Evolutionary conservation across 2,113 vertebrate species (phyloP).

Genomic region (Pelmatolapia mariae): DNA sequence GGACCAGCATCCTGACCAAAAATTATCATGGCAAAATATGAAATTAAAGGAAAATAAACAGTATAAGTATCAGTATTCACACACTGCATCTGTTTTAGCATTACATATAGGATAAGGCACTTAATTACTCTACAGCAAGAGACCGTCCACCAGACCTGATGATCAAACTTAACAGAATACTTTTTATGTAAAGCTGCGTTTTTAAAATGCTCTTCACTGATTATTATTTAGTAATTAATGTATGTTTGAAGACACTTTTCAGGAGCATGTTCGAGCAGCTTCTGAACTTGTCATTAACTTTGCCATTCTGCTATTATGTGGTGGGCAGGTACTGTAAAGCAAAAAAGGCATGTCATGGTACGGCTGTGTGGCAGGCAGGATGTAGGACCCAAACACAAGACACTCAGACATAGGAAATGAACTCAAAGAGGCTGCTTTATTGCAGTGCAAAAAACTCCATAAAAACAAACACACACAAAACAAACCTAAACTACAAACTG

Average conservation of each 20-base stretch:
- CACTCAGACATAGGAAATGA: neutral
- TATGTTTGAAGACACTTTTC: neutral
- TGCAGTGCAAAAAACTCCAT: neutral
- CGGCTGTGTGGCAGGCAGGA: neutral
- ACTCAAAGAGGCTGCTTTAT: neutral
- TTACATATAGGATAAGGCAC: rapidly evolving
- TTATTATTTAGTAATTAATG: neutral
- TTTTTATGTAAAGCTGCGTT: neutral
- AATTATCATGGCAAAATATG: rapidly evolving
- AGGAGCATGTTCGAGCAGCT: neutral
- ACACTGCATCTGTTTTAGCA: neutral
- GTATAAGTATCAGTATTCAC: conserved; percentile 39
- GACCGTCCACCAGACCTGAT: neutral
- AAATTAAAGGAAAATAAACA: neutral
- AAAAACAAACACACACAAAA: neutral
- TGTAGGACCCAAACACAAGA: neutral
- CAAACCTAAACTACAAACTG: neutral
- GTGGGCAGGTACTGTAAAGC: rapidly evolving
- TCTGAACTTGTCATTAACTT: neutral
- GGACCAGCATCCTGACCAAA: neutral
- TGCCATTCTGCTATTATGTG: neutral
- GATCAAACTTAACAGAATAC: neutral
- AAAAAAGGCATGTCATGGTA: neutral
- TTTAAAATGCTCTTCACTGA: neutral
- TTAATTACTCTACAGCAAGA: neutral